phyloP scores from a whole-genome alignment of 1,140 invertebrate species.

The Eumaeus atala region DNA sequence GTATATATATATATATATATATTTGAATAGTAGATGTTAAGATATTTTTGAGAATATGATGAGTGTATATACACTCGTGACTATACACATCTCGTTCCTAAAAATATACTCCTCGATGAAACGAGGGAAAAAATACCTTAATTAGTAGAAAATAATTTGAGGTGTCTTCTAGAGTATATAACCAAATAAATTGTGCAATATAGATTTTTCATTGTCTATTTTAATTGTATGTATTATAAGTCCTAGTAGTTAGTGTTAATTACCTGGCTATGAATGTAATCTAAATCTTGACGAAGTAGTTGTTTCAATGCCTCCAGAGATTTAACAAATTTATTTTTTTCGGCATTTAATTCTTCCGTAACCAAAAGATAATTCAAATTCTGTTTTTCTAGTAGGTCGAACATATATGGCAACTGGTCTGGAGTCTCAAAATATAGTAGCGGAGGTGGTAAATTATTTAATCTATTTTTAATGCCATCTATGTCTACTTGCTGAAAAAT shows the following conservation, averaged over 20 bases:
- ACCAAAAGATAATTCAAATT: constrained; percentile 79
- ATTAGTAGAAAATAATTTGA: no score
- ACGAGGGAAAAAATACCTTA: no score
- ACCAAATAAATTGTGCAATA: no score
- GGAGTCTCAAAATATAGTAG: constrained; percentile 76
- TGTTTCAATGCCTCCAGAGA: constrained; percentile 38
- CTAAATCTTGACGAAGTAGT: constrained; percentile 39
- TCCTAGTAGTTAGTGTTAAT: constrained; percentile 7
- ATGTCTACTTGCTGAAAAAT: constrained; percentile 44
- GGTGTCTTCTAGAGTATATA: no score
- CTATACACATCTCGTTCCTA: no score
- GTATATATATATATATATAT: no score
- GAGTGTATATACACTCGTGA: no score
- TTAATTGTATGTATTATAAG: no score
- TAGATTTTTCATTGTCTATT: no score
- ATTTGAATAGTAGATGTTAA: no score
- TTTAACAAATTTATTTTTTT: constrained; percentile 58
- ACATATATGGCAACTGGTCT: constrained; percentile 73
- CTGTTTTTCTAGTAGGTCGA: constrained; percentile 77
- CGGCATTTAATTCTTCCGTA: constrained; percentile 76
- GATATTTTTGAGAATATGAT: no score
- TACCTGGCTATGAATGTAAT: constrained; percentile 54
- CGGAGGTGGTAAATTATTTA: constrained; percentile 56
- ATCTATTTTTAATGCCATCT: constrained; percentile 56
- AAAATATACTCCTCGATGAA: no score